Evolutionary conservation across 2,888 invertebrate species (phyloP).

Genomic region (Drosophila lacicola): DNA sequence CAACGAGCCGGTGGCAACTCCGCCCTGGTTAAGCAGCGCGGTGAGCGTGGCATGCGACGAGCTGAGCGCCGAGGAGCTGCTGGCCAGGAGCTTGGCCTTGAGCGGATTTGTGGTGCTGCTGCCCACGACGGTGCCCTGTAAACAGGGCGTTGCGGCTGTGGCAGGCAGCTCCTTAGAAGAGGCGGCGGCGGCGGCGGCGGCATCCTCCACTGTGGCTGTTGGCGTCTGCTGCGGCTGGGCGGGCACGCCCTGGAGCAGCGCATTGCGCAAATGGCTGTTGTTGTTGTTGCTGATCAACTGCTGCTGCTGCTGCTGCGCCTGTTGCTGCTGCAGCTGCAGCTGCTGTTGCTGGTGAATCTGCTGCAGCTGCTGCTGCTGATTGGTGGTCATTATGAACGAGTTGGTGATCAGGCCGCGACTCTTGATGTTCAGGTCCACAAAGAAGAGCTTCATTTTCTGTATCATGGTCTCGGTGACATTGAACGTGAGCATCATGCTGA

Average conservation of each 20-base stretch:
- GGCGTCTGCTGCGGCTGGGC: conserved; percentile 33
- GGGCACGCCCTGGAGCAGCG: conserved; percentile 79
- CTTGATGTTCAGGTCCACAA: conserved; percentile 84
- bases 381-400: conserved; percentile 75
- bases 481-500: conserved; percentile 85
- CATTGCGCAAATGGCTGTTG: conserved; percentile 83
- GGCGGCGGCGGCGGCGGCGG: background rate
- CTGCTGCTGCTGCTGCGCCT: conserved; percentile 58
- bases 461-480: conserved; percentile 88
- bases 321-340: conserved; percentile 12
- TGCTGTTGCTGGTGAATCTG: conserved; percentile 34
- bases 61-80: conserved; percentile 80
- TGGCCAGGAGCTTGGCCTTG: conserved; percentile 67
- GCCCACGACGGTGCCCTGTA: conserved; percentile 68
- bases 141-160: conserved; percentile 49
- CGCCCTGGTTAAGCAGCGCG: conserved; percentile 82
- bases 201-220: conserved; percentile 39
- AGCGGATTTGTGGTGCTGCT: conserved; percentile 62
- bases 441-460: conserved; percentile 87
- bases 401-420: conserved; percentile 84
- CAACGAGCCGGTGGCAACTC: conserved; percentile 16
- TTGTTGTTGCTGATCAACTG: conserved; percentile 42
- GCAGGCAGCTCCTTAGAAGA: conserved; percentile 48
- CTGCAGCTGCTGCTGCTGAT: conserved; percentile 43
- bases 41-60: conserved; percentile 85